Base-by-base conservation (phyloP, 2,888 invertebrate species). In the Diadegma fenestrale region DNA sequence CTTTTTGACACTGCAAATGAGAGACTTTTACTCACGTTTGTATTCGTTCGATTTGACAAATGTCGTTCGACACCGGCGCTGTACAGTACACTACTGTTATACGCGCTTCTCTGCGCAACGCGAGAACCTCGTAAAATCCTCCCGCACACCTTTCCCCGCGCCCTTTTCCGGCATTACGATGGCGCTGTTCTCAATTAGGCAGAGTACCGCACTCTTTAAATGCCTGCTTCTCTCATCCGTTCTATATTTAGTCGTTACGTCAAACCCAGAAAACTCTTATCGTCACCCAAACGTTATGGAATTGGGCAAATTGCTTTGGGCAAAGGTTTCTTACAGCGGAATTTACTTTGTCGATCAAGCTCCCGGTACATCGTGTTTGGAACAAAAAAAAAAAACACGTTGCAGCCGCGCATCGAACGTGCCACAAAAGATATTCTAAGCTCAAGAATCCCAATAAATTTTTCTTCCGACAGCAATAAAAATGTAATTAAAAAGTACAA, bases 221-320 rank as follows among this genome's bases (percentile, higher is more conserved):
- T 75, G 43, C 69, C 81, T n/a, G n/a, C n/a, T 69, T 43, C 51
- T 51, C 45, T 76, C 71, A 54, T 71, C 71, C 73, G 78, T 86
- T 81, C 86, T 86, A 86, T 86, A 81, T 84, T 79, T 84, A 86
- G 81, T 45, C 37, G 71, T 86, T 86, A 81, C 86, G 84, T 84
- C 80, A 81, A 75, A 12, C 58, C 84, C 78, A 22, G 71, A n/a
- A 54, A 72, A 33, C 75, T 79, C n/a, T 71, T 79, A 82, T 85
- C 64, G 79, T 79, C 71, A 71, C 26, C 26, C 63, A n/a, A 73
- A 77, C 69, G 58, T 51, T 54, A 64, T 61, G 63, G 68, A 78
- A 84, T 58, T 51, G 22, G n/a, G n/a, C n/a, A n/a, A n/a, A n/a
- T n/a, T n/a, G 17, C 10, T 17, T 10, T n/a, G 51, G 19, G 33